A percentile compares a stretch with the other conserved stretches of the same genome.
Conservation (phyloP, 2,888 invertebrate species). For the Drymonia ruficornis region DNA sequence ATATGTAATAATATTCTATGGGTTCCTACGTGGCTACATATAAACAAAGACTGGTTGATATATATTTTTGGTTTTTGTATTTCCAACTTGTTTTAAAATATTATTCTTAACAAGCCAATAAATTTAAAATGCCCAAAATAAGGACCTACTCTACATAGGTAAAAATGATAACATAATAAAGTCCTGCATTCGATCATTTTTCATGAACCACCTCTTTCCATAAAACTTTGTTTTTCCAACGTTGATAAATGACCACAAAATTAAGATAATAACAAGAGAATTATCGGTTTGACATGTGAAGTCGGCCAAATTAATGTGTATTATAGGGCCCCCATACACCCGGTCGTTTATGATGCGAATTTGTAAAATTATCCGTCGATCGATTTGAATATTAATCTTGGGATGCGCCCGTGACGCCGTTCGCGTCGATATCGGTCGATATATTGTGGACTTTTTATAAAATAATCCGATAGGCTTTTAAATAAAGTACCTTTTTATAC, state of each 20-base stretch:
- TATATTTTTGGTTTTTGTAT: no score
- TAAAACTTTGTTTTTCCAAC: slow-evolving; percentile 52
- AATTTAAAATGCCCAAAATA: no score
- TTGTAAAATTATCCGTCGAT: slow-evolving; percentile 77
- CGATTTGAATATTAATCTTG: slow-evolving; percentile 78
- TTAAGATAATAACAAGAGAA: slow-evolving; percentile 79
- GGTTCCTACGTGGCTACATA: no score
- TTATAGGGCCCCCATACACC: slow-evolving; percentile 74
- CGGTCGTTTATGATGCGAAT: slow-evolving; percentile 75
- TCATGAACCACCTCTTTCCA: slow-evolving; percentile 21
- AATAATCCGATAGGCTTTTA: slow-evolving; percentile 17
- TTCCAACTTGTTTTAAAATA: no score
- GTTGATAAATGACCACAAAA: slow-evolving; percentile 77
- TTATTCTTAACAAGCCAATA: no score
- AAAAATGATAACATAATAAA: no score
- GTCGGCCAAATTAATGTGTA: slow-evolving; percentile 78
- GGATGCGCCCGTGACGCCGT: slow-evolving; percentile 46
- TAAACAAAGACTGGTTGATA: no score
- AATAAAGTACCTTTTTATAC: slow-evolving; percentile 1
- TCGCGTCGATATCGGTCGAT: slow-evolving; percentile 44
- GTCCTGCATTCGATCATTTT: no score
- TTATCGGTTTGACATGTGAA: slow-evolving; percentile 80
- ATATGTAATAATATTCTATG: no score
- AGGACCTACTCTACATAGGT: no score
- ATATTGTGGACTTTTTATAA: slow-evolving; percentile 41